Percentiles rank a stretch among this genome's conserved stretches.
Evolutionary conservation across 2,888 invertebrate species (phyloP).

Genomic region (Calliphora vomitoria): DNA sequence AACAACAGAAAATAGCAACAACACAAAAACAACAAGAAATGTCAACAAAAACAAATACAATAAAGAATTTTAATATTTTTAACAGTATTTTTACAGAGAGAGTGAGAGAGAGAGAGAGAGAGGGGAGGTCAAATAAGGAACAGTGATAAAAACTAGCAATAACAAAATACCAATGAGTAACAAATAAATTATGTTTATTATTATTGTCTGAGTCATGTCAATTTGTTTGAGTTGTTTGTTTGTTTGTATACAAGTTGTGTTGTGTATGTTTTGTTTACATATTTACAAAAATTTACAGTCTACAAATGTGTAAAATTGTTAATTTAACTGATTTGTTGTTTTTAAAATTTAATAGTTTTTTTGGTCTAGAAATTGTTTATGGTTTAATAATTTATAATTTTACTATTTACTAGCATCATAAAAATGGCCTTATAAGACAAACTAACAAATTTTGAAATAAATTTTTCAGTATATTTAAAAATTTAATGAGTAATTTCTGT

Average conservation of each 20-base stretch:
- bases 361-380: slow-evolving; percentile 27
- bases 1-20: not conserved
- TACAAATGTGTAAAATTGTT: slow-evolving; percentile 23
- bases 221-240: not conserved
- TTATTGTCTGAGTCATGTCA: slow-evolving; percentile 44
- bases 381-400: slow-evolving; percentile 14
- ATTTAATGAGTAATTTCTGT: not conserved
- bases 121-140: not conserved
- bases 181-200: slow-evolving; percentile 36
- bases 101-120: not conserved
- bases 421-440: not conserved
- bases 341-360: not conserved
- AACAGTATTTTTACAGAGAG: not conserved
- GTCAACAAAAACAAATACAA: not conserved
- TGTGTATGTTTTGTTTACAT: slow-evolving; percentile 4
- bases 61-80: slow-evolving; percentile 8
- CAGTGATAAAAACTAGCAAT: not conserved
- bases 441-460: not conserved
- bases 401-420: not conserved
- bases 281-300: not conserved
- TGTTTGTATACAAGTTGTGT: not conserved
- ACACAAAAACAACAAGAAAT: not conserved
- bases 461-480: not conserved
- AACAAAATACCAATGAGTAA: slow-evolving; percentile 27
- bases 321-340: slow-evolving; percentile 24